Base-by-base conservation (phyloP, 2,888 invertebrate genomes). In the Drosophila demipolita region DNA sequence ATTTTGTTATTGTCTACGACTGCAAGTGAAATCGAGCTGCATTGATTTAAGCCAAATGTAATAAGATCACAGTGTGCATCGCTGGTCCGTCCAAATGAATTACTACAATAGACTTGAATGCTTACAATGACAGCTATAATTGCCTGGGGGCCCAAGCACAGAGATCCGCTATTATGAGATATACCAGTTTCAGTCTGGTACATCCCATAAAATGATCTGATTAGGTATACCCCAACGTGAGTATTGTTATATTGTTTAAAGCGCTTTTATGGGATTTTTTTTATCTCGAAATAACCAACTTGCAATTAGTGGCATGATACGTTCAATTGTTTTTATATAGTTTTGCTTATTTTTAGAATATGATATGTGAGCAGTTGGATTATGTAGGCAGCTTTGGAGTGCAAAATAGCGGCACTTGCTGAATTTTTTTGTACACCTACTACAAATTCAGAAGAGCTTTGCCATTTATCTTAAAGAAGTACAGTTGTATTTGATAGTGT, bases 1-100 rank as follows among this genome's bases (percentile, higher is more conserved):
- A 82, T 78, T 78, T 68, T 60, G 59, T 72, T 71, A 53, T 62
- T 76, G 62, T 75, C 54, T 60, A 36, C 57, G 55, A 59, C 40
- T 65, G 49, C 48, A 55, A 63, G 52, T 54, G 38, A 54, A 40
- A 42, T 32, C 33, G 32, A 7, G 35, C 26, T 12, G 48, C 23
- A 58, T 6, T 29, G 33, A 35, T 35, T 35, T 59, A 3, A 15
- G 50, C 59, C 35, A 59, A 59, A 48, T 49, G 45, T 33, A 58
- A 20, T 33, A 45, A 33, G 57, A 20, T 58, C 40, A 15, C 40
- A 59, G n/a, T 32, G 23, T 29, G 20, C 35, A 55, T 32, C 29
- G 50, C 38, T 12, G 20, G 20, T 20, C 3, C 53, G 32, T 15
- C 26, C 38, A 38, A 62, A 63, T 63, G 54, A 63, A 45, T 29